Evolutionary conservation across 2,113 vertebrate species (phyloP).

Genomic region (Nesoenas mayeri): DNA sequence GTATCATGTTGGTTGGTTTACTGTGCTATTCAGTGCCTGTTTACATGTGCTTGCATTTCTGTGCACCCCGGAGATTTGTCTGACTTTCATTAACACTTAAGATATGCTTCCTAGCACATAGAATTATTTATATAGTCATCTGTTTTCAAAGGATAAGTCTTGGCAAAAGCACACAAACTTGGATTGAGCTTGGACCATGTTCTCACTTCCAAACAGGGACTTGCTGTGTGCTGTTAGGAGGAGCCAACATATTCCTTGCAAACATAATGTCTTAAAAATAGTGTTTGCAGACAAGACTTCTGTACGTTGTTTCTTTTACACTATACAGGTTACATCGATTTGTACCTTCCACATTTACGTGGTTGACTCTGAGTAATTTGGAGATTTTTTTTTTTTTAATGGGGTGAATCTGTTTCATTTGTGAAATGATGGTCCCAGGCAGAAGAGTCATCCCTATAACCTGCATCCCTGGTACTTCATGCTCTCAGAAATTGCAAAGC

Average conservation of each 20-base stretch:
- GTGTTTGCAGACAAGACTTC: neutral
- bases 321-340: neutral
- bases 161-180: neutral
- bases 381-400: neutral
- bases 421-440: neutral
- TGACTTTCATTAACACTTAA: neutral
- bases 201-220: neutral
- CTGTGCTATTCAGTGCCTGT: neutral
- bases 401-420: neutral
- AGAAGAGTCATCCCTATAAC: neutral
- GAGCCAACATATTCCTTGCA: neutral
- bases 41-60: neutral
- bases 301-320: neutral
- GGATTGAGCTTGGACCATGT: neutral
- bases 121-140: neutral
- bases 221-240: neutral
- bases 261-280: neutral
- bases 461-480: neutral
- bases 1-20: neutral
- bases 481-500: too few relatives aligned
- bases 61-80: neutral
- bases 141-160: neutral
- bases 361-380: rapidly evolving
- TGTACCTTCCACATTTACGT: neutral
- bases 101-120: neutral